Base-by-base conservation (phyloP, 2,113 vertebrate genomes). In the Hepsetus odoe region DNA sequence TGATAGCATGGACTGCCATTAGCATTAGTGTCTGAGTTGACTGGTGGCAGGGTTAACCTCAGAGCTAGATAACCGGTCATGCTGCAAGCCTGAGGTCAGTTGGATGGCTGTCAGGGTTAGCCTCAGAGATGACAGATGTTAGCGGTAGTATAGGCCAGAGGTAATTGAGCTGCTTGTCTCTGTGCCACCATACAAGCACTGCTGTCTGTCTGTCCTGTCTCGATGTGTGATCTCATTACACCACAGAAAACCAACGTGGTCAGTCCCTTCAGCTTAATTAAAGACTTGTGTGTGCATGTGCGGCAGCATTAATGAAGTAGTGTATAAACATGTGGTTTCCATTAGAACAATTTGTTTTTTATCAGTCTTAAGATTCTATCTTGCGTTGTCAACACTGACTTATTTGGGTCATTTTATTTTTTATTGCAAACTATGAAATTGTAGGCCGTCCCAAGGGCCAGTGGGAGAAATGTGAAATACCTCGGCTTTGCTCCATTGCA, bases 401-500 rank as follows among this genome's bases (percentile, higher is more conserved):
- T 18, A 26, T 59, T 59, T 30, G 28, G 13, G 4, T 62, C 16
- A 35, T 2, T 35, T 62, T 13, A 35, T 16, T 22, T 65, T n/a
- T 38, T 20, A 20, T 64, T 64, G 8, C 30, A 10, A 18, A n/a
- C 59, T 35, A 33, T 11, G 59, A 35, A 10, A 26, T 4, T 5
- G 33, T 4, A 2, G 38, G 26, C 24, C 26, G 24, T 56, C 49
- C 46, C n/a, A 28, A 55, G 35, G 61, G 82, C 38, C 83, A 85
- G 69, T 82, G 84, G 67, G 64, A 70, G 77, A 78, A n/a, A 82
- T 80, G 84, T 75, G 77, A 86, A 84, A 88, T 86, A 85, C 85
- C 80, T 86, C 85, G 72, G 85, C 78, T 83, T 51, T 10, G 82
- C 87, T 81, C 83, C 81, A 53, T 64, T 77, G 85, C 83, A 9